Conservation (phyloP, 2,113 vertebrate species). For the Scatophagus argus region DNA sequence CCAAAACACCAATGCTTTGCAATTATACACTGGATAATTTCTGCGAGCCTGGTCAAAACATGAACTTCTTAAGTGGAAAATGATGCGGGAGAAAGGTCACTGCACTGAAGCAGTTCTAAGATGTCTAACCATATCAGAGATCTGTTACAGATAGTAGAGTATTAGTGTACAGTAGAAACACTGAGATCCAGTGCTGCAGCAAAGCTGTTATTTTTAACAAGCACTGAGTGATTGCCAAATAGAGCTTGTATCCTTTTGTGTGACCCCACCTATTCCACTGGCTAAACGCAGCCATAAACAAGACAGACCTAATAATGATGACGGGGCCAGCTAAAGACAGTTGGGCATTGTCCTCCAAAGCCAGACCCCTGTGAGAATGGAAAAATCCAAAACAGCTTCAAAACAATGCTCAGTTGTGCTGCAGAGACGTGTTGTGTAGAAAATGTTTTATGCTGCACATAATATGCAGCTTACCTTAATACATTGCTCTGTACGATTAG, state of each 20-base stretch:
- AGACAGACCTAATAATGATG: slow-evolving; percentile 69
- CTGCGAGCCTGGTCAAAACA: slow-evolving; percentile 37
- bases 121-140: slow-evolving; percentile 41
- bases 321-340: slow-evolving; percentile 55
- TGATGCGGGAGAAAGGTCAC: slow-evolving; percentile 43
- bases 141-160: slow-evolving; percentile 54
- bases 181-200: slow-evolving; percentile 6
- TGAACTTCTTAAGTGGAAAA: slow-evolving; percentile 23
- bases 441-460: slow-evolving; percentile 13
- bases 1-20: slow-evolving; percentile 5
- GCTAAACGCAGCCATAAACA: slow-evolving; percentile 73
- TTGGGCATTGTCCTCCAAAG: slow-evolving; percentile 9
- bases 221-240: slow-evolving; percentile 54
- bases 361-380: slow-evolving; percentile 28
- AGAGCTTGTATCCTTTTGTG: slow-evolving; percentile 53
- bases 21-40: slow-evolving; percentile 20
- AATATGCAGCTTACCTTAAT: slow-evolving; percentile 23
- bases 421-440: neutral
- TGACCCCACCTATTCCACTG: slow-evolving; percentile 52
- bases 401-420: slow-evolving; percentile 3
- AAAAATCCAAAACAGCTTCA: slow-evolving; percentile 25
- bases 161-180: slow-evolving; percentile 2
- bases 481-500: slow-evolving; percentile 13
- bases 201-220: slow-evolving; percentile 64
- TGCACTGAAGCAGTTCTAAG: slow-evolving; percentile 17